phyloP scores from a whole-genome alignment of 1,140 invertebrate genomes.

The Grapholita molesta region DNA sequence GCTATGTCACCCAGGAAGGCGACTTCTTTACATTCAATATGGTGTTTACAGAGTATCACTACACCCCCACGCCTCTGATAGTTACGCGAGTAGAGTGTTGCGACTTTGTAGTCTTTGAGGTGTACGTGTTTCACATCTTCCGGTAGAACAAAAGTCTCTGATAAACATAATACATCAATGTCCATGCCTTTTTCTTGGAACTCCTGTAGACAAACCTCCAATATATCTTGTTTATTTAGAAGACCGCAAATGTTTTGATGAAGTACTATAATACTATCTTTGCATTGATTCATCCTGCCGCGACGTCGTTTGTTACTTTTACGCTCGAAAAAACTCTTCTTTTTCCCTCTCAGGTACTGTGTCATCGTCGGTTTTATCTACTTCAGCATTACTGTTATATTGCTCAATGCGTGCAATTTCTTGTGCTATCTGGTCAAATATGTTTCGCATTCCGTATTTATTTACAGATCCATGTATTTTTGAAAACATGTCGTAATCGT shows the following conservation, averaged over 20 bases:
- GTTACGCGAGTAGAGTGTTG: neutral
- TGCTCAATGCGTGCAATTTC: neutral
- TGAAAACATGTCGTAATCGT: neutral
- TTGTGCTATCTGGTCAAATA: neutral
- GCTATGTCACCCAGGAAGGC: neutral
- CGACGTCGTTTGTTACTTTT: too few species aligned
- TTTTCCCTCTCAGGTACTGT: too few species aligned
- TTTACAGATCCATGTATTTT: neutral
- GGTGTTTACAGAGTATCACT: neutral
- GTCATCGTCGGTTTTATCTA: too few species aligned
- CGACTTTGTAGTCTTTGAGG: neutral
- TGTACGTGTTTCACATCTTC: neutral
- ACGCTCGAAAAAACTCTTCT: too few species aligned
- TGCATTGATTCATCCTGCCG: too few species aligned
- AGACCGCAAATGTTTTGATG: slow-evolving; percentile 17
- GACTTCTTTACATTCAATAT: slow-evolving; percentile 3
- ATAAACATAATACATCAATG: slow-evolving; percentile 5
- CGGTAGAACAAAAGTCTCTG: neutral
- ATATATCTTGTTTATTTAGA: neutral
- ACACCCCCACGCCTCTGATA: slow-evolving; percentile 6
- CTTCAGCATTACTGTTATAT: too few species aligned
- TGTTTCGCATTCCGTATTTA: neutral
- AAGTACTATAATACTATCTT: neutral
- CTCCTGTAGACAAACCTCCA: neutral
- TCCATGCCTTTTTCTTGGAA: neutral